Base-by-base conservation (phyloP, 2,888 invertebrate species). In the Uropetala carovei region DNA sequence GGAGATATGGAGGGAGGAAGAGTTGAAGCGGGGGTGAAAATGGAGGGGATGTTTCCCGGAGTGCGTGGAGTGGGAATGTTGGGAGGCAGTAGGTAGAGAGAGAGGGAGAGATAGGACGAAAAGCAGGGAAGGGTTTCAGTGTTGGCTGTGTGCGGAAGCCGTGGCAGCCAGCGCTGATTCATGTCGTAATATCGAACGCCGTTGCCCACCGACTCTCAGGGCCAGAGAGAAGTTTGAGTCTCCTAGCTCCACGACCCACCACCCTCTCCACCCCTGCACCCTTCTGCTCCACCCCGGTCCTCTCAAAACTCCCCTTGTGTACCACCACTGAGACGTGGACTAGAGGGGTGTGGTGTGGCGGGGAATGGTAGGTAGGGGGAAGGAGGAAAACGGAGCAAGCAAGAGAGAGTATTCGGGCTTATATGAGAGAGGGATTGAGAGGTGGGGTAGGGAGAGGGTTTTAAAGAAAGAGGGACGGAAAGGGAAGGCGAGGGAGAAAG, bases 171-270 rank as follows among this genome's bases (percentile, higher is more conserved):
- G 86, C 86, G 86, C 86, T 60, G 86, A 86, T 86, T 86, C 86
- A 60, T 59, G 30, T 59, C 86, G 86, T 60, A 86, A 86, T 86
- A 86, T 86, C 86, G 86, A 86, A 60, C 86, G 86, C 57, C 86
- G 60, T 60, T 22, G 59, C 86, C 59, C 86, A 58, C 59, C 59
- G 58, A 59, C 86, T 59, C 59, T 30, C 59, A 11, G 75, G 75
- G 75, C 4, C 27, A 27, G 75, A 75, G 75, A 27, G 64, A n/a
- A 64, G 64, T 64, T 75, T 75, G 75, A 75, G 75, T 75, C 75
- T 75, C 75, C 75, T 27, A 43, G 22, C 64, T 64, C 64, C n/a
- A 18, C 27, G 4, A 18, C 27, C 14, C 27, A 13, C 22, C 27
- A 22, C 75, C 75, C n/a, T n/a, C 64, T 16, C 64, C 64, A 14